A percentile compares a stretch with the other conserved stretches of the same genome.
Evolutionary conservation across 2,113 vertebrate genomes (phyloP).

Genomic region (Otocyon megalotis): DNA sequence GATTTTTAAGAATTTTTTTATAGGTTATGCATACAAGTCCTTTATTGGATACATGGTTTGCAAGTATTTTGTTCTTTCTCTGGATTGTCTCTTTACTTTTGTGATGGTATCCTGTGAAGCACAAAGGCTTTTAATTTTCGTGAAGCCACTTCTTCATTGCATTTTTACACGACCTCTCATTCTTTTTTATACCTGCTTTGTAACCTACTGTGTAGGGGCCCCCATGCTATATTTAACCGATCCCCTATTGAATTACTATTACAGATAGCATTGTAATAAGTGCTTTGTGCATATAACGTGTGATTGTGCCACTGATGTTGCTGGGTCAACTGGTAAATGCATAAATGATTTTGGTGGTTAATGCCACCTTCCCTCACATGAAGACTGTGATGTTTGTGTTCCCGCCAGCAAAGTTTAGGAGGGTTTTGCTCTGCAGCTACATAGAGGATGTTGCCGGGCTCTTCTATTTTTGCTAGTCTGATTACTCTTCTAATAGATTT

Average conservation of each 20-base stretch:
- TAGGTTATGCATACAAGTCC: neutral
- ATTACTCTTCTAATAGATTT: neutral
- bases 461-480: neutral
- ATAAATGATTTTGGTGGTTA: neutral
- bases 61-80: neutral
- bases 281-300: neutral
- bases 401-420: neutral
- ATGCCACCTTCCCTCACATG: neutral
- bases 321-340: too few relatives aligned
- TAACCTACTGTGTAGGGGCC: neutral
- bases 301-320: neutral
- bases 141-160: neutral
- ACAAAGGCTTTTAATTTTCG: neutral
- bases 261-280: neutral
- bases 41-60: neutral
- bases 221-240: too few relatives aligned
- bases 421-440: neutral
- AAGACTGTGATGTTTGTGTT: neutral
- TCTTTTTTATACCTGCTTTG: neutral
- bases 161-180: too few relatives aligned
- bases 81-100: neutral
- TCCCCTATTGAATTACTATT: neutral
- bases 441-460: neutral
- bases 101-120: neutral
- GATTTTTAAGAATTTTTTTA: too few relatives aligned